Evolutionary conservation across 2,888 invertebrate species (phyloP).

Genomic region (Cylindroiulus punctatus): DNA sequence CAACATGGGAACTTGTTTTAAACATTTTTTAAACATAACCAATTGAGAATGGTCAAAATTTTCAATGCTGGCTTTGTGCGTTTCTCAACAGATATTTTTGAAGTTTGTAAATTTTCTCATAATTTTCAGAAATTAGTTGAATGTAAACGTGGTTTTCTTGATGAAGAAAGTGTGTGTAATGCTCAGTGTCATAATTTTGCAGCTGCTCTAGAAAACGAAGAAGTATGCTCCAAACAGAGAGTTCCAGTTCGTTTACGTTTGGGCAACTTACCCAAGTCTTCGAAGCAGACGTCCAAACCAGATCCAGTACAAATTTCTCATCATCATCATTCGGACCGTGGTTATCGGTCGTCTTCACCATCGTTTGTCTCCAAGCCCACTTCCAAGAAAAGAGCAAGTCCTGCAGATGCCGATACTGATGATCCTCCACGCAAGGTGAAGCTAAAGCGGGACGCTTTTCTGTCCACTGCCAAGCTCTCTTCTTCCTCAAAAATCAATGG

Average conservation of each 20-base stretch:
- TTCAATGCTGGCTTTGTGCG: too few relatives aligned
- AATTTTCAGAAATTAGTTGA: too few relatives aligned
- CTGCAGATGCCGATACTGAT: neutral
- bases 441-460: slow-evolving; percentile 5
- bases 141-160: neutral
- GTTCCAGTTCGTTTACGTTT: slow-evolving; percentile 21
- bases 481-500: neutral
- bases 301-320: slow-evolving; percentile 11
- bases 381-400: neutral
- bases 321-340: neutral
- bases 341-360: neutral
- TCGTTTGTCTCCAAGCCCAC: neutral
- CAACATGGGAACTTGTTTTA: too few relatives aligned
- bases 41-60: too few relatives aligned
- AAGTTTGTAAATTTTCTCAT: neutral
- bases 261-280: slow-evolving; percentile 10
- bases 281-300: neutral
- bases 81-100: too few relatives aligned
- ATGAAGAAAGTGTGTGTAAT: neutral
- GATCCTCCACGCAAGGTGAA: slow-evolving; percentile 39
- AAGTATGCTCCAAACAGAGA: neutral
- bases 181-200: neutral
- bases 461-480: neutral
- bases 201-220: slow-evolving; percentile 3
- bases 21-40: too few relatives aligned